phyloP scores from a whole-genome alignment of 2,888 invertebrate genomes.

The Aethes cnicana region DNA sequence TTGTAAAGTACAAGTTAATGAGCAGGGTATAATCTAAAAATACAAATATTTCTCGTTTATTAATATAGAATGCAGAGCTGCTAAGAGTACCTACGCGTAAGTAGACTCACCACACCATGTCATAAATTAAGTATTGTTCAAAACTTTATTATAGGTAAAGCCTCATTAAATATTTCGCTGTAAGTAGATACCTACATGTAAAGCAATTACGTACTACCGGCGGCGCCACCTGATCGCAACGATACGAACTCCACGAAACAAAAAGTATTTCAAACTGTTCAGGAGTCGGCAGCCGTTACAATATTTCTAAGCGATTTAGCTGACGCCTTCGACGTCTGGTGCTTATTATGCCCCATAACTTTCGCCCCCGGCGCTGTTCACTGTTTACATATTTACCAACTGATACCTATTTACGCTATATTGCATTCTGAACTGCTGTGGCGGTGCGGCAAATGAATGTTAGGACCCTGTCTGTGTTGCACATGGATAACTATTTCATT shows the following conservation, averaged over 20 bases:
- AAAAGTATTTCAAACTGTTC: conserved; percentile 22
- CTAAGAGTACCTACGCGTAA: too few species aligned
- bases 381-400: conserved; percentile 30
- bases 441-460: conserved; percentile 9
- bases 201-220: conserved; percentile 22
- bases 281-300: conserved; percentile 34
- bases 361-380: conserved; percentile 16
- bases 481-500: conserved; percentile 20
- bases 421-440: conserved; percentile 3
- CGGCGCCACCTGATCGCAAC: conserved; percentile 30
- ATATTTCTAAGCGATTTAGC: conserved; percentile 45
- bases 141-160: too few species aligned
- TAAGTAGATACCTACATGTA: conserved; percentile 2
- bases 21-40: too few species aligned
- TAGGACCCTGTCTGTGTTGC: conserved; percentile 8
- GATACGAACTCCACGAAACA: conserved; percentile 12
- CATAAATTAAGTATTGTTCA: too few species aligned
- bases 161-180: conserved; percentile 20
- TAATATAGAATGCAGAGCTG: too few species aligned
- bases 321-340: conserved; percentile 32
- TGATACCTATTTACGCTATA: conserved; percentile 11
- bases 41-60: too few species aligned
- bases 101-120: too few species aligned
- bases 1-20: too few species aligned
- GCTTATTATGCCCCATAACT: conserved; percentile 39